Evolutionary conservation across 2,113 vertebrate species (phyloP).

Genomic region (Thalassoma bifasciatum): DNA sequence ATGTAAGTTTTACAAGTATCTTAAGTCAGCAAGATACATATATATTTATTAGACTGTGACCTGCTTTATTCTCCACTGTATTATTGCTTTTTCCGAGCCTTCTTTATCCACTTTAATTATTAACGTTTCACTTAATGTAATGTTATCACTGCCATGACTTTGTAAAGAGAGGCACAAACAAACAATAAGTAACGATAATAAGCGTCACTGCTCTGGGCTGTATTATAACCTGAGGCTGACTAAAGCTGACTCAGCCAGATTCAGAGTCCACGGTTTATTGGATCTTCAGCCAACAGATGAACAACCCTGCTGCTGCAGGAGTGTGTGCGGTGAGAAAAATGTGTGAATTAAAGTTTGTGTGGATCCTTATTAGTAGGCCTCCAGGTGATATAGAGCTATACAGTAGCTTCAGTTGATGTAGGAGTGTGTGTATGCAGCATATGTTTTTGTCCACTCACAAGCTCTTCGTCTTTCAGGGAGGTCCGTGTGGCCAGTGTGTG

Average conservation of each 20-base stretch:
- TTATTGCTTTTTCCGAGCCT: not conserved
- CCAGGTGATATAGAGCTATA: not conserved
- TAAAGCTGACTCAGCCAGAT: slow-evolving; percentile 33
- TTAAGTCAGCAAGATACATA: not conserved
- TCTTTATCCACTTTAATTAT: slow-evolving; percentile 35
- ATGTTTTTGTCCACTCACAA: slow-evolving; percentile 85
- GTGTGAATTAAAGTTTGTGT: slow-evolving; percentile 2
- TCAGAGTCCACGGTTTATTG: not conserved
- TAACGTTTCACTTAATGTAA: slow-evolving; percentile 16
- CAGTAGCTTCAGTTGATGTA: not conserved
- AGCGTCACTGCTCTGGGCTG: not conserved
- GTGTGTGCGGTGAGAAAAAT: not conserved
- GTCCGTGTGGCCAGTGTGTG: slow-evolving; percentile 92
- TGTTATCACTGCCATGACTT: slow-evolving; percentile 15
- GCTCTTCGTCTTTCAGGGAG: slow-evolving; percentile 95
- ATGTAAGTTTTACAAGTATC: too few species aligned
- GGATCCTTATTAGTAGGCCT: slow-evolving; percentile 1
- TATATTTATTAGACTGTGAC: not conserved
- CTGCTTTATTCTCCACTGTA: not conserved
- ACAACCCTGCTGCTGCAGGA: slow-evolving; percentile 17
- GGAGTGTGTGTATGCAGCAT: not conserved
- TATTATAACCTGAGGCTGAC: slow-evolving; percentile 12
- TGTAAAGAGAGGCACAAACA: not conserved
- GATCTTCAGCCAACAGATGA: not conserved
- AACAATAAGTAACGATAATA: slow-evolving; percentile 18